phyloP scores from a whole-genome alignment of 2,888 invertebrate species.

The Andrena chrysosceles region DNA sequence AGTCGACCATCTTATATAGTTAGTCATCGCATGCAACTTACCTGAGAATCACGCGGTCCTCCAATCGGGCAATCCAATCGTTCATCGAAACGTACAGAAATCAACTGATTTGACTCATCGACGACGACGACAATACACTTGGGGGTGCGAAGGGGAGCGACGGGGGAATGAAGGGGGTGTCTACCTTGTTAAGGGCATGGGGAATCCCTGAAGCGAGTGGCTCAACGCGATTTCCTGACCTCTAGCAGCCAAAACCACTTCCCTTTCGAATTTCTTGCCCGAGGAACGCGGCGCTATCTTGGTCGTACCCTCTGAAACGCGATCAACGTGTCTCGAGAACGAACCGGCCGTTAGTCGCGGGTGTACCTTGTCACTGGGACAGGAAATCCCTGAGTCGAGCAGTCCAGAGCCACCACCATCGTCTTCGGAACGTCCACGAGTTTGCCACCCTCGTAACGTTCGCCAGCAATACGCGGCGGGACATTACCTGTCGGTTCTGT shows the following conservation, averaged over 20 bases:
- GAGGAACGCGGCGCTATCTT: constrained; percentile 88
- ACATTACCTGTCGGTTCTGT: constrained; percentile 88
- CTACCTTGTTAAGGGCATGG: constrained; percentile 91
- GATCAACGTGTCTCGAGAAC: constrained; percentile 49
- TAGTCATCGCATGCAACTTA: constrained; percentile 62
- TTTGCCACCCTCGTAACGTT: constrained; percentile 89
- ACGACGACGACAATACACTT: constrained; percentile 45
- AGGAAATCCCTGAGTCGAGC: constrained; percentile 89
- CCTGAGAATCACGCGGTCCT: constrained; percentile 41
- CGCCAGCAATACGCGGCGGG: constrained; percentile 87
- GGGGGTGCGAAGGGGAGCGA: constrained; percentile 34
- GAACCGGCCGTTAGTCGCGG: constrained; percentile 2
- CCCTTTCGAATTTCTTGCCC: constrained; percentile 85
- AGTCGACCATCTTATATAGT: constrained; percentile 4
- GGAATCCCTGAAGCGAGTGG: constrained; percentile 91
- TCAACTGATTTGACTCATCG: constrained; percentile 55
- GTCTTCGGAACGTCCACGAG: constrained; percentile 86
- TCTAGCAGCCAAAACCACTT: constrained; percentile 84
- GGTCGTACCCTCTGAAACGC: constrained; percentile 89
- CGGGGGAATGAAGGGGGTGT: constrained; percentile 26
- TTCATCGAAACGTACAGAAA: neutral
- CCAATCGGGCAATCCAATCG: neutral
- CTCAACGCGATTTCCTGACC: constrained; percentile 86
- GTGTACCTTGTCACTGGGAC: constrained; percentile 89
- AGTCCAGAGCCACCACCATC: constrained; percentile 88